phyloP scores from a whole-genome alignment of 2,113 vertebrate genomes.

The Alosa alosa region DNA sequence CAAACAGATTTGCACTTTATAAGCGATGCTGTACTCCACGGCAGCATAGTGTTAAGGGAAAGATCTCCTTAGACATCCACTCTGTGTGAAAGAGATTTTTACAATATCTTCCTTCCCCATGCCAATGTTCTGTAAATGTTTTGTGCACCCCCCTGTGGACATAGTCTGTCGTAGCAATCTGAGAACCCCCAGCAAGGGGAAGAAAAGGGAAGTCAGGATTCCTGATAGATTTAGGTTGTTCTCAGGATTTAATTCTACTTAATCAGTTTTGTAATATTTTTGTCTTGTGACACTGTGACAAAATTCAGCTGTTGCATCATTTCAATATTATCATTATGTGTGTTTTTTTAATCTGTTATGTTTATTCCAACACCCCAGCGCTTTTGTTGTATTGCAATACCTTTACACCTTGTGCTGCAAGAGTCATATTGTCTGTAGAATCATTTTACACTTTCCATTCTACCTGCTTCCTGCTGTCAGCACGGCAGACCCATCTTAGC shows the following conservation, averaged over 20 bases:
- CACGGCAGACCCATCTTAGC: not conserved
- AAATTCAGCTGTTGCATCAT: not conserved
- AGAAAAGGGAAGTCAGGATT: not conserved
- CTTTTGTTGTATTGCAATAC: not conserved
- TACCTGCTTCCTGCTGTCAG: not conserved
- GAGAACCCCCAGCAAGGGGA: not conserved
- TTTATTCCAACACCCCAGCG: not conserved
- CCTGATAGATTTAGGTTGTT: not conserved
- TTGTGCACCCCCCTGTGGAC: not conserved
- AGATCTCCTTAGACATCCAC: not conserved
- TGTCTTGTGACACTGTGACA: not conserved
- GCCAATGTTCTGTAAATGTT: not conserved
- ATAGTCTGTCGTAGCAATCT: not conserved
- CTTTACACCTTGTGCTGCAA: not conserved
- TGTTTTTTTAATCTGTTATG: not conserved
- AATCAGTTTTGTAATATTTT: not conserved
- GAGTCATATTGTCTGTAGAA: not conserved
- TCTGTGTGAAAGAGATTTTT: not conserved
- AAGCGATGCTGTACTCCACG: not conserved
- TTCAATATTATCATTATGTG: not conserved
- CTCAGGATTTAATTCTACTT: not conserved
- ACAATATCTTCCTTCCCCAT: not conserved
- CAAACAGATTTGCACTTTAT: slow-evolving; percentile 8
- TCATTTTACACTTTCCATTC: not conserved
- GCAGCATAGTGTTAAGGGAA: not conserved